A percentile compares a stretch with the other conserved stretches of the same genome.
Conservation (phyloP, 2,888 invertebrate species). For the Pachliopta kotzebuea region DNA sequence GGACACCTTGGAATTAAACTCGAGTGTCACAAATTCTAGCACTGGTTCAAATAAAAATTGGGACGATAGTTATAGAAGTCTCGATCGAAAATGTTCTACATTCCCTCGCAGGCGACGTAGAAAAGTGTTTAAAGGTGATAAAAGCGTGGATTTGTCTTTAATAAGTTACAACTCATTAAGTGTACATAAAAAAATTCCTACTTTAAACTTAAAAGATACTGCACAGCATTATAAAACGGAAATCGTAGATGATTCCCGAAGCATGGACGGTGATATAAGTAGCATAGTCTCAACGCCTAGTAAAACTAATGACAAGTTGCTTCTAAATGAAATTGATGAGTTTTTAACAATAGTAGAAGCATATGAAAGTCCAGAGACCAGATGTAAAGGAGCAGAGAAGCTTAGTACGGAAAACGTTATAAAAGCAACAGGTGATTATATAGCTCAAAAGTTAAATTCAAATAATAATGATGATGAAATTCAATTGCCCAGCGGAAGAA, state of each 20-base stretch:
- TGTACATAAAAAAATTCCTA: constrained; percentile 43
- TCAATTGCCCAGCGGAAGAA: constrained; percentile 59
- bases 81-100: constrained; percentile 63
- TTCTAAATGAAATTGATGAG: constrained; percentile 73
- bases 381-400: constrained; percentile 46
- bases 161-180: constrained; percentile 55
- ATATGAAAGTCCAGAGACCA: constrained; percentile 64
- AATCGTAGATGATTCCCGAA: constrained; percentile 50
- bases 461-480: constrained; percentile 50
- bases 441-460: constrained; percentile 57
- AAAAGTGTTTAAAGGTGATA: constrained; percentile 46
- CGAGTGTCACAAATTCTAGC: constrained; percentile 52
- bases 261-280: constrained; percentile 74
- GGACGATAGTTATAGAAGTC: constrained; percentile 54
- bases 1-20: constrained; percentile 61
- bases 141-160: constrained; percentile 50
- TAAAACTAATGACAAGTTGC: constrained; percentile 68
- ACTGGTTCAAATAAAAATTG: constrained; percentile 45
- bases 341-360: constrained; percentile 70
- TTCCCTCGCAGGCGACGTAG: constrained; percentile 66
- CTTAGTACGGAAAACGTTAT: constrained; percentile 62
- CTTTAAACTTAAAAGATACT: constrained; percentile 42
- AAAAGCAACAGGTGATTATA: constrained; percentile 66
- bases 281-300: constrained; percentile 71
- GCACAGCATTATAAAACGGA: constrained; percentile 31